Conservation (phyloP, 1,140 invertebrate species). For the Ectropis grisescens region DNA sequence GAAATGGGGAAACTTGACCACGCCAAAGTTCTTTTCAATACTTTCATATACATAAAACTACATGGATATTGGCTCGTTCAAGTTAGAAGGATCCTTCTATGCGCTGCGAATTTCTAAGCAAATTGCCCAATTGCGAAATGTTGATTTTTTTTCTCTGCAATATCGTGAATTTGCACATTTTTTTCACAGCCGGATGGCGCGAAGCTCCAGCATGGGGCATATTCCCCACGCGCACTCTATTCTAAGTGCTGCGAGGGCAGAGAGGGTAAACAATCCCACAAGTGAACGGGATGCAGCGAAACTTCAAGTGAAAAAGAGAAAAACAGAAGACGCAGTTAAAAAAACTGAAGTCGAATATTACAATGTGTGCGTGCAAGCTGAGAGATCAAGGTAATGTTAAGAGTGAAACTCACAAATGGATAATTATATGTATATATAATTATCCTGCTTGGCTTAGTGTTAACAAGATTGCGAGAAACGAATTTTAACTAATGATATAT, state of each 20-base stretch:
- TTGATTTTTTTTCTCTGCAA: too few species aligned
- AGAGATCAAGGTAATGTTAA: slow-evolving; percentile 80
- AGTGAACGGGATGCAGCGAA: slow-evolving; percentile 74
- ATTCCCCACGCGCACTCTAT: slow-evolving; percentile 59
- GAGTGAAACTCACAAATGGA: too few species aligned
- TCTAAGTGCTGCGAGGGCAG: slow-evolving; percentile 47
- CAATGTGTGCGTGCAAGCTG: slow-evolving; percentile 88
- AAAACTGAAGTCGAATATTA: slow-evolving; percentile 96
- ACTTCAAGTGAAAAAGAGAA: slow-evolving; percentile 88
- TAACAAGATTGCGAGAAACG: too few species aligned
- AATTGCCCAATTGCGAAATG: slow-evolving; percentile 5
- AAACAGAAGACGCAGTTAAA: slow-evolving; percentile 90
- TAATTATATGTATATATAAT: too few species aligned
- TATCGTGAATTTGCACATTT: neutral
- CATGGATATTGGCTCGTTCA: slow-evolving; percentile 16
- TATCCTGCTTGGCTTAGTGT: too few species aligned
- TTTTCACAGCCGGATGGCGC: slow-evolving; percentile 48
- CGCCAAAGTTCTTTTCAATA: slow-evolving; percentile 20
- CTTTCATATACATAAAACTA: slow-evolving; percentile 4
- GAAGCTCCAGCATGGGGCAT: slow-evolving; percentile 59
- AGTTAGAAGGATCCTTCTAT: slow-evolving; percentile 56
- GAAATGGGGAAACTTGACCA: slow-evolving; percentile 45
- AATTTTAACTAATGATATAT: too few species aligned
- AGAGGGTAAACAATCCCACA: slow-evolving; percentile 26
- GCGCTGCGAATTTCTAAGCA: slow-evolving; percentile 24